Evolutionary conservation across 2,113 vertebrate genomes (phyloP).

Genomic region (Apaloderma vittatum): DNA sequence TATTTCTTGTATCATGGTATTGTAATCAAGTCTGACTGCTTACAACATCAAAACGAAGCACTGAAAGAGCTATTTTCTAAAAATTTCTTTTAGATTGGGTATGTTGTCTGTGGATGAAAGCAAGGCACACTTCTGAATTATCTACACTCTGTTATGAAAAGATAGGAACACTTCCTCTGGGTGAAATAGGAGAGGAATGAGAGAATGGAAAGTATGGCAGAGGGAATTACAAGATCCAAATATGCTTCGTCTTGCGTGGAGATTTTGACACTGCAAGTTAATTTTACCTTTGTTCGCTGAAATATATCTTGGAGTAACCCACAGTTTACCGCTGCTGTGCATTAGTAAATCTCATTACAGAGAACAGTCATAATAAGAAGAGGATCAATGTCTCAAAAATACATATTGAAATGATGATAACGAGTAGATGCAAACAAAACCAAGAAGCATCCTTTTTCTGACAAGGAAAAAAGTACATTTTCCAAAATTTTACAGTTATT

Average conservation of each 20-base stretch:
- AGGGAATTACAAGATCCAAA: neutral
- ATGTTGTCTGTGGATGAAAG: neutral
- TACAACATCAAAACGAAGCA: neutral
- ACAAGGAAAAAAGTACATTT: neutral
- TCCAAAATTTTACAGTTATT: neutral
- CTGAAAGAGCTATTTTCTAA: neutral
- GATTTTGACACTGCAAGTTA: neutral
- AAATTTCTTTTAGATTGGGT: neutral
- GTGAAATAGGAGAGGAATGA: neutral
- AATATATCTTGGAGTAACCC: neutral
- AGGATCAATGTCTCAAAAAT: neutral
- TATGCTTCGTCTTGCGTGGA: neutral
- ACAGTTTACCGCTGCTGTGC: neutral
- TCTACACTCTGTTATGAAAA: neutral
- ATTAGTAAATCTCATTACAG: neutral
- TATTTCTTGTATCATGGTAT: neutral
- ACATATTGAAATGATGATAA: neutral
- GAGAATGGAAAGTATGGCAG: conserved; percentile 16
- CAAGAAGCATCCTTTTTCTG: neutral
- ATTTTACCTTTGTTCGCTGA: neutral
- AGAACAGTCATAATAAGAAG: neutral
- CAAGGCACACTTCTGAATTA: conserved; percentile 11
- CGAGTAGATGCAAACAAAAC: neutral
- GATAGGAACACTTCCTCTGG: conserved; percentile 26
- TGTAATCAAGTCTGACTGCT: neutral